Evolutionary conservation across 2,888 invertebrate species (phyloP).

Genomic region (Morpho deidamia): DNA sequence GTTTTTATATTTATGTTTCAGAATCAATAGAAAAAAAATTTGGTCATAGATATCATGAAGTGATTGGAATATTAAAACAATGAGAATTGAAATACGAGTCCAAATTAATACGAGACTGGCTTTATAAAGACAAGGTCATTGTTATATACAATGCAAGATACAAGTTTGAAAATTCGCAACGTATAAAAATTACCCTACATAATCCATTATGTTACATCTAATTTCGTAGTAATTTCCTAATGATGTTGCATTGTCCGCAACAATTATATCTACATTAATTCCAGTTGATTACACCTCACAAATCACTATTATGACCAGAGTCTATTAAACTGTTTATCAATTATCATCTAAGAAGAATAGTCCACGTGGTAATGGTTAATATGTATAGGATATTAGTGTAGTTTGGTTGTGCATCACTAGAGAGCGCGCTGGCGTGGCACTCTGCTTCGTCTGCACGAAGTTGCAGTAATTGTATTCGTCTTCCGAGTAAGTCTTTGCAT

Average conservation of each 20-base stretch:
- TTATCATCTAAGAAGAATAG: slow-evolving; percentile 61
- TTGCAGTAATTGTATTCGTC: slow-evolving; percentile 83
- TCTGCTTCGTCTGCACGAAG: slow-evolving; percentile 88
- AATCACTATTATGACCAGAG: neutral
- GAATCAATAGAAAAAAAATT: too few species aligned
- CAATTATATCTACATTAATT: neutral
- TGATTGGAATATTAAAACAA: too few species aligned
- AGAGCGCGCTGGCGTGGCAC: slow-evolving; percentile 92
- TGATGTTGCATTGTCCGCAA: slow-evolving; percentile 10
- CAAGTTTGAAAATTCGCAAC: slow-evolving; percentile 6
- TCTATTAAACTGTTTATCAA: slow-evolving; percentile 13
- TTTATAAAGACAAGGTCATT: neutral
- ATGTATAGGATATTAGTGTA: slow-evolving; percentile 50
- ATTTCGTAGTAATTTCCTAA: slow-evolving; percentile 3
- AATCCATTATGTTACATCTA: slow-evolving; percentile 7
- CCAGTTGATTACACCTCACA: neutral
- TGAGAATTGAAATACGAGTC: neutral
- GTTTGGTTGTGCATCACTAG: slow-evolving; percentile 77
- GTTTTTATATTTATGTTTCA: too few species aligned
- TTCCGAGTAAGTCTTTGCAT: slow-evolving; percentile 82
- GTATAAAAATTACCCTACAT: slow-evolving; percentile 20
- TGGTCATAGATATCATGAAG: too few species aligned
- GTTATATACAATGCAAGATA: slow-evolving; percentile 2
- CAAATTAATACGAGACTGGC: neutral
- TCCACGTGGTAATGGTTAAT: slow-evolving; percentile 46